These are phyloP conservation scores for Micrasema longulum DNA, from an alignment of 1,140 invertebrate species.

Conservation along the genomic window DNA sequence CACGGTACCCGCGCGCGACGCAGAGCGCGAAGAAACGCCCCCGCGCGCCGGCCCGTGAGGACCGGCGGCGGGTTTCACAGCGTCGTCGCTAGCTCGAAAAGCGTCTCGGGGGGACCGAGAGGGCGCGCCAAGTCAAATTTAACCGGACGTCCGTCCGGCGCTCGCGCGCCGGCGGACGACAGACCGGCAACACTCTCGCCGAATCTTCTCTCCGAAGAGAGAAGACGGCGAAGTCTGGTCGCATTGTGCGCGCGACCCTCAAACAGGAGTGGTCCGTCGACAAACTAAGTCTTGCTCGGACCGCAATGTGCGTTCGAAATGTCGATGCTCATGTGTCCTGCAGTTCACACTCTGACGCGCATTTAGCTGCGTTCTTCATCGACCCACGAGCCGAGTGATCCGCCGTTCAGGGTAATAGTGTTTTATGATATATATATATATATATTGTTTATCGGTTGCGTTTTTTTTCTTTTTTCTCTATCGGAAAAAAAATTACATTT, in stretches of 20 bases:
- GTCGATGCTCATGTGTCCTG: slow-evolving; percentile 85
- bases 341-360: slow-evolving; percentile 83
- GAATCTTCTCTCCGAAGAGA: background rate
- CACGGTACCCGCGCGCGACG: background rate
- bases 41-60: background rate
- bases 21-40: slow-evolving; percentile 28
- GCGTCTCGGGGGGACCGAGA: no score
- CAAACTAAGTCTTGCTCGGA: slow-evolving; percentile 55
- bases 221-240: slow-evolving; percentile 50
- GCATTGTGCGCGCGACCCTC: slow-evolving; percentile 58
- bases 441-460: background rate
- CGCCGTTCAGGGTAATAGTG: slow-evolving; percentile 69
- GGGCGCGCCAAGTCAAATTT: slow-evolving; percentile 25
- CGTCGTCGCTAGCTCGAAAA: slow-evolving; percentile 20
- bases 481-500: background rate
- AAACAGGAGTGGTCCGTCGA: slow-evolving; percentile 67
- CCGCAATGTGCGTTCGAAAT: slow-evolving; percentile 84
- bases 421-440: background rate
- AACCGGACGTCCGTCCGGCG: slow-evolving; percentile 12
- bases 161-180: slow-evolving; percentile 5
- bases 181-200: slow-evolving; percentile 32
- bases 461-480: background rate
- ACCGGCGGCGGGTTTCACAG: background rate
- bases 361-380: slow-evolving; percentile 88
- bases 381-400: slow-evolving; percentile 83